These are phyloP conservation scores for Myrmecophaga tridactyla DNA, from an alignment of 2,113 vertebrate species.

Conservation along the genomic window DNA sequence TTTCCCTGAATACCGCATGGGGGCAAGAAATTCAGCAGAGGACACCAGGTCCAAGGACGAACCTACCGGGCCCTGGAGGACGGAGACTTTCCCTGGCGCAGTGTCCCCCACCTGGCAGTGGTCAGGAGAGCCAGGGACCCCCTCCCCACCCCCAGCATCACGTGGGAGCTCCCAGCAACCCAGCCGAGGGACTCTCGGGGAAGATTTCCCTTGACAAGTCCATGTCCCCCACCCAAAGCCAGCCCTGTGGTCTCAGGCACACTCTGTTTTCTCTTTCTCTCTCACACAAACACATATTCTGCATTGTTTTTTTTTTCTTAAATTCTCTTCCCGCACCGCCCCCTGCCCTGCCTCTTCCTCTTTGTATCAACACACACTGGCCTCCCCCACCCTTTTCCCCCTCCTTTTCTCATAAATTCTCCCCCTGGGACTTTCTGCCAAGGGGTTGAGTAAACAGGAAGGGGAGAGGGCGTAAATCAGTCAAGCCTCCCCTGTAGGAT, in stretches of 20 bases:
- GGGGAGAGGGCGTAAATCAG: not conserved
- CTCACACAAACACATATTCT: not conserved
- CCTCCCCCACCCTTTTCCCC: not conserved
- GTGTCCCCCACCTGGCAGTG: not conserved
- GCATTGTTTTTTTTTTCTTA: not conserved
- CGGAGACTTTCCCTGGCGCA: not conserved
- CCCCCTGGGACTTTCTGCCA: not conserved
- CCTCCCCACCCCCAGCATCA: fast-evolving
- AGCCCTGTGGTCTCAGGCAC: fast-evolving
- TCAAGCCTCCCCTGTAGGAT: fast-evolving
- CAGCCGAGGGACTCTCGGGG: not conserved
- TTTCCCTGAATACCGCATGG: not conserved
- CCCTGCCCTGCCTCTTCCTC: not conserved
- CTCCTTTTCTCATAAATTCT: conserved; percentile 24
- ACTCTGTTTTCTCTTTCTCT: not conserved
- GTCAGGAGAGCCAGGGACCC: not conserved
- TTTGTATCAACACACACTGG: not conserved
- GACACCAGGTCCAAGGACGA: not conserved
- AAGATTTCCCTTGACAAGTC: fast-evolving
- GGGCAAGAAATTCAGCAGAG: not conserved
- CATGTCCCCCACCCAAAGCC: not conserved
- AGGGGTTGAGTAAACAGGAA: conserved; percentile 61
- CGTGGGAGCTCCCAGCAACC: fast-evolving
- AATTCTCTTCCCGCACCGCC: not conserved
- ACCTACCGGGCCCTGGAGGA: not conserved